A percentile compares a stretch with the other conserved stretches of the same genome.
Evolutionary conservation across 2,888 invertebrate genomes (phyloP).

Genomic region (Ectemnius lituratus): DNA sequence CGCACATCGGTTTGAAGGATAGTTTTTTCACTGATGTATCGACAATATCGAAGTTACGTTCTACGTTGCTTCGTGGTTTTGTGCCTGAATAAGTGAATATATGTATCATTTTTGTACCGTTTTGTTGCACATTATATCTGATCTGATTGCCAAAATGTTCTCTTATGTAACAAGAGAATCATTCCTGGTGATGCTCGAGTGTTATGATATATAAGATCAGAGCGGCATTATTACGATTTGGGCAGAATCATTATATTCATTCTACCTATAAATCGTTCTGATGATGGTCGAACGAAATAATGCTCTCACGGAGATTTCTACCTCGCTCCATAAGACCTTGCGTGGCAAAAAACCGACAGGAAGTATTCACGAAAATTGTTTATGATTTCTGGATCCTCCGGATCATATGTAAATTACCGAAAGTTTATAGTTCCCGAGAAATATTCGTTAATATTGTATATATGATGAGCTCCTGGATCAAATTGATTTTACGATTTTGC

Average conservation of each 20-base stretch:
- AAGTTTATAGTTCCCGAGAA: not conserved
- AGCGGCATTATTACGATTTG: too few relatives aligned
- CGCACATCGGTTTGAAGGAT: too few relatives aligned
- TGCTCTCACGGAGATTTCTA: too few relatives aligned
- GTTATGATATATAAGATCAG: not conserved
- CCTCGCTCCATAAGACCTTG: too few relatives aligned
- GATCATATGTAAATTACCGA: too few relatives aligned
- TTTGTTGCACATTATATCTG: not conserved
- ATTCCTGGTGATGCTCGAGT: not conserved
- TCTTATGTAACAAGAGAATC: not conserved
- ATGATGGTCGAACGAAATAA: not conserved
- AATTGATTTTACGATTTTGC: constrained; percentile 3
- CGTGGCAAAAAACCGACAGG: not conserved
- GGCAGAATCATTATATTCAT: too few relatives aligned
- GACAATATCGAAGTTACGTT: too few relatives aligned
- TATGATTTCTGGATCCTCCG: not conserved
- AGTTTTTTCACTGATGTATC: too few relatives aligned
- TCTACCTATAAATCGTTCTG: not conserved
- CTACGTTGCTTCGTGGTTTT: too few relatives aligned
- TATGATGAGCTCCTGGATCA: not conserved
- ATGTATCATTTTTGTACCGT: not conserved
- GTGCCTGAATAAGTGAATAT: not conserved
- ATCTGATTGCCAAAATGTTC: not conserved
- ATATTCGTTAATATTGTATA: not conserved
- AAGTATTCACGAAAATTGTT: not conserved